Conservation (phyloP, 2,113 vertebrate species). For the Hyla sarda region DNA sequence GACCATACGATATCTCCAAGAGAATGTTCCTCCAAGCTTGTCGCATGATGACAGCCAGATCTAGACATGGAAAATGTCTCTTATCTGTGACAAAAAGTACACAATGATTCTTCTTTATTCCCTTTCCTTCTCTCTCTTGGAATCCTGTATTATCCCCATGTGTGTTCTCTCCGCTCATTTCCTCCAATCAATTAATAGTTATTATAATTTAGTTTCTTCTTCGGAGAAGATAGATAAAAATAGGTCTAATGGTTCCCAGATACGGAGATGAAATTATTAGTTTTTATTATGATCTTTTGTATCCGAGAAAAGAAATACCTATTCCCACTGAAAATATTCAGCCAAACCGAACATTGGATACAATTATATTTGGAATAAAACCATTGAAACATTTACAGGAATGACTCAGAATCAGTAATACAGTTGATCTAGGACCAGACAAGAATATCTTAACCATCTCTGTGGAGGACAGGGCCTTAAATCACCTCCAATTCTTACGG, state of each 20-base stretch:
- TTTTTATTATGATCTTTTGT: conserved; percentile 16
- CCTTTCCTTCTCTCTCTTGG: not conserved
- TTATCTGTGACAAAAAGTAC: conserved; percentile 50
- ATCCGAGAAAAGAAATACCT: conserved; percentile 26
- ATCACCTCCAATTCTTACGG: not conserved
- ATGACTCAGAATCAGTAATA: conserved; percentile 5
- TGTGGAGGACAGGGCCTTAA: not conserved
- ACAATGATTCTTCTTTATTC: not conserved
- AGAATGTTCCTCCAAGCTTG: conserved; percentile 42
- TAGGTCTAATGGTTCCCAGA: conserved; percentile 28
- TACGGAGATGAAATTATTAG: not conserved
- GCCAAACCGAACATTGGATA: conserved; percentile 31
- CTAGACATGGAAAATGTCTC: conserved; percentile 49
- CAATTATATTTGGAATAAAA: conserved; percentile 13
- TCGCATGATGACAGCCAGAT: conserved; percentile 55
- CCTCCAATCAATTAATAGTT: conserved; percentile 2
- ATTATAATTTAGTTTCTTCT: not conserved
- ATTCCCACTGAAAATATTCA: not conserved
- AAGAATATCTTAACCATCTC: not conserved
- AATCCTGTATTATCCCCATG: not conserved
- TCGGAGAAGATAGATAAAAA: not conserved
- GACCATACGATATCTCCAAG: conserved; percentile 36
- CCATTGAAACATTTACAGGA: not conserved
- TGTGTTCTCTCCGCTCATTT: not conserved
- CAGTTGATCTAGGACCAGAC: not conserved